phyloP scores from a whole-genome alignment of 2,888 invertebrate genomes.

The Ormyrus thymus region DNA sequence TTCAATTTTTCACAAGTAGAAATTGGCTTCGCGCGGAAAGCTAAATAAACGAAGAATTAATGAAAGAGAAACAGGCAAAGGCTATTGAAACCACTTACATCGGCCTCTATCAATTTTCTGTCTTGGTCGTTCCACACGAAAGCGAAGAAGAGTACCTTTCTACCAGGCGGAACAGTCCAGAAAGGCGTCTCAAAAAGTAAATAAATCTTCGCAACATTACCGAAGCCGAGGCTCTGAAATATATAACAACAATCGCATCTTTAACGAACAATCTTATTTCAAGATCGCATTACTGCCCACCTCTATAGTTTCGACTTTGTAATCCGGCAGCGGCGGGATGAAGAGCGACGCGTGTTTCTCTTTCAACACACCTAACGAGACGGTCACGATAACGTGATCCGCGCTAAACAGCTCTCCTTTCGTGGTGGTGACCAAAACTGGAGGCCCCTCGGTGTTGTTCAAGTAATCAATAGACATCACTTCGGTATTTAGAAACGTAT shows the following conservation, averaged over 20 bases:
- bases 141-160: slow-evolving; percentile 69
- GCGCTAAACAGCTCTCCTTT: slow-evolving; percentile 78
- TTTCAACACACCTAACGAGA: slow-evolving; percentile 84
- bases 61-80: no score
- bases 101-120: slow-evolving; percentile 56
- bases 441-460: slow-evolving; percentile 70
- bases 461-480: slow-evolving; percentile 55
- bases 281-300: slow-evolving; percentile 58
- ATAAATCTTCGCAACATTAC: slow-evolving; percentile 82
- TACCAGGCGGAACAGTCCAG: slow-evolving; percentile 76
- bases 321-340: slow-evolving; percentile 77
- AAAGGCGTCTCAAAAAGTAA: slow-evolving; percentile 80
- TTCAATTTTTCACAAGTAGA: no score
- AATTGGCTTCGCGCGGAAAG: no score
- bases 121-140: slow-evolving; percentile 79
- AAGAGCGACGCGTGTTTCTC: slow-evolving; percentile 77
- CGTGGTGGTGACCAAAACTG: slow-evolving; percentile 69
- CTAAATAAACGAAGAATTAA: no score
- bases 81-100: no score
- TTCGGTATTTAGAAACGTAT: slow-evolving; percentile 64
- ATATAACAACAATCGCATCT: not conserved
- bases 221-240: slow-evolving; percentile 78
- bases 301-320: slow-evolving; percentile 78
- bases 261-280: not conserved
- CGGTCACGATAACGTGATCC: slow-evolving; percentile 82